phyloP scores from a whole-genome alignment of 37 sponge, comb jelly and placozoan species.

The Oscarella lobularis region DNA sequence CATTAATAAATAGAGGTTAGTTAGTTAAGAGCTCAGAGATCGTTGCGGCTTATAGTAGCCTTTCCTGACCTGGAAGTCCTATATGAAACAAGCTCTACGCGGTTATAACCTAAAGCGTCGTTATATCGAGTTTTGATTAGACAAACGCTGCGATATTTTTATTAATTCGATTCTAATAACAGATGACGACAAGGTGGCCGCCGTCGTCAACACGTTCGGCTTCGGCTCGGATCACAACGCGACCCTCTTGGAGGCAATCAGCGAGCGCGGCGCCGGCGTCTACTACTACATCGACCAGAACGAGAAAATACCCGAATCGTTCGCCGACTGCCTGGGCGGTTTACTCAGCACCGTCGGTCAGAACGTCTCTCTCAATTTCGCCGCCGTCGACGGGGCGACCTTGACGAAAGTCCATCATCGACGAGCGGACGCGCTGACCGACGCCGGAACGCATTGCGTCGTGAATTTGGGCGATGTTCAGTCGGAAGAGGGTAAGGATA shows the following conservation, averaged over 20 bases:
- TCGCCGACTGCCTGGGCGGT: constrained; percentile 94
- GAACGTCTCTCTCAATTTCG: constrained; percentile 63
- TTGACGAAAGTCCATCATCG: constrained; percentile 31
- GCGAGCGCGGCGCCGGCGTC: constrained; percentile 1
- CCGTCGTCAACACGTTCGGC: constrained; percentile 13
- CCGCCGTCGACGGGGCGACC: constrained; percentile 21
- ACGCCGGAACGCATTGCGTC: background rate
- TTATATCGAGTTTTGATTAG: too few relatives aligned
- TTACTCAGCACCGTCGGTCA: constrained; percentile 82
- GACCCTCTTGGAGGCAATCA: constrained; percentile 10
- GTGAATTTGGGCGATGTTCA: constrained; percentile 66
- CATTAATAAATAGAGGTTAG: too few relatives aligned
- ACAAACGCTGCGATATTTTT: too few relatives aligned
- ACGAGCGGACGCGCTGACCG: background rate
- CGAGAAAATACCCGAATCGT: constrained; percentile 57
- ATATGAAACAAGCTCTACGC: too few relatives aligned
- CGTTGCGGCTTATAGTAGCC: too few relatives aligned
- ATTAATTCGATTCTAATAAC: too few relatives aligned
- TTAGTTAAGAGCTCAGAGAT: too few relatives aligned
- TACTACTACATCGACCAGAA: constrained; percentile 16
- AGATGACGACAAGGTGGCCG: background rate
- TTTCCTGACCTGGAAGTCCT: too few relatives aligned
- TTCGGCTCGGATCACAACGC: constrained; percentile 14
- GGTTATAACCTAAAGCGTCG: too few relatives aligned
- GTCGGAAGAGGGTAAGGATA: constrained; percentile 81